Evolutionary conservation across 1,140 invertebrate species (phyloP).

Genomic region (Caligus rogercresseyi): DNA sequence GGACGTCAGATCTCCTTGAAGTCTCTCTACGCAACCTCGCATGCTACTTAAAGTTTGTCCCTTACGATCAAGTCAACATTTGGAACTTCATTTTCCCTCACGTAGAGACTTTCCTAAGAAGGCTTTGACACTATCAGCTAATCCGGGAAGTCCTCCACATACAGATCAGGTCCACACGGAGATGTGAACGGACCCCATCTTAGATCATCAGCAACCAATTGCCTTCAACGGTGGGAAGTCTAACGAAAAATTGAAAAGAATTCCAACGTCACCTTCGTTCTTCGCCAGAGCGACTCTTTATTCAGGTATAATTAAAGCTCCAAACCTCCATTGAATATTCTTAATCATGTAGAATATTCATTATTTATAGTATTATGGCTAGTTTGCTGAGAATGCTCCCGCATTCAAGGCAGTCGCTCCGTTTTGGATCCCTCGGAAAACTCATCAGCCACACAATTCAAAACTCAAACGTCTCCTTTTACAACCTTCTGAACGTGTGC

Average conservation of each 20-base stretch:
- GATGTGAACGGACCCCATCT: not conserved
- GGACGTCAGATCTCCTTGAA: not conserved
- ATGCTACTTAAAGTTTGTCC: not conserved
- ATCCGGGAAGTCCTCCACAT: not conserved
- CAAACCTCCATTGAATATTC: not conserved
- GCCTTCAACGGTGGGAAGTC: not conserved
- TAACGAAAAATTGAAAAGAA: not conserved
- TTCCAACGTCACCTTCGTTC: not conserved
- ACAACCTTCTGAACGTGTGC: slow-evolving; percentile 68
- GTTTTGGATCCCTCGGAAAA: slow-evolving; percentile 91
- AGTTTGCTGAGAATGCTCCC: not conserved
- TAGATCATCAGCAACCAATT: not conserved
- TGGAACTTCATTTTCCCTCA: not conserved
- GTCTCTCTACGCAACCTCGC: not conserved
- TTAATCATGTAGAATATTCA: not conserved
- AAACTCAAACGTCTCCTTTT: slow-evolving; percentile 63
- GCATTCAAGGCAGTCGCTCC: slow-evolving; percentile 35
- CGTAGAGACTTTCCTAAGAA: slow-evolving; percentile 4
- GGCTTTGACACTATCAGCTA: not conserved
- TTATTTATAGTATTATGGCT: slow-evolving; percentile 1
- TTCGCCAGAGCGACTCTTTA: not conserved
- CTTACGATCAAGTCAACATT: slow-evolving; percentile 2
- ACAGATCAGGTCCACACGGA: not conserved
- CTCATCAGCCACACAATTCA: slow-evolving; percentile 75
- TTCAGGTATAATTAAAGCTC: not conserved